phyloP scores from a whole-genome alignment of 2,113 vertebrate species.

The Myiozetetes cayanensis region DNA sequence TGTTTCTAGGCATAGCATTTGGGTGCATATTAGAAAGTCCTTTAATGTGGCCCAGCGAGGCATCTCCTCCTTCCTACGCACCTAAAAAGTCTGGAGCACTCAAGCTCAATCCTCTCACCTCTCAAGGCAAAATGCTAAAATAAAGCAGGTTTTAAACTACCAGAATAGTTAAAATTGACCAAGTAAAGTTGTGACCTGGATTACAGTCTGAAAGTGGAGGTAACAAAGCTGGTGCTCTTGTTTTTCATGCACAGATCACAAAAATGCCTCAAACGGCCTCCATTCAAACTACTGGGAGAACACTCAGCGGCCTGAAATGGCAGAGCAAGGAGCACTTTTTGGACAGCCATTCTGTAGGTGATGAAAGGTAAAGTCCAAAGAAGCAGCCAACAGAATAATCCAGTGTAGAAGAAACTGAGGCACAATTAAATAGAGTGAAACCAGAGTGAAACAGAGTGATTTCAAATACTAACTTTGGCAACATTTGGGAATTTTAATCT shows the following conservation, averaged over 20 bases:
- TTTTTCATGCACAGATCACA: background rate
- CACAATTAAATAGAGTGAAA: background rate
- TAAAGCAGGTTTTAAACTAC: background rate
- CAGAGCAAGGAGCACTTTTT: background rate
- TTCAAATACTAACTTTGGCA: background rate
- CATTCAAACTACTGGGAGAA: background rate
- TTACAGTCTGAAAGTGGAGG: background rate
- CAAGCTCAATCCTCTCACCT: background rate
- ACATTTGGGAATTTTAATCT: background rate
- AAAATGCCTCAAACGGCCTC: background rate
- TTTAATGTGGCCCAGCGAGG: background rate
- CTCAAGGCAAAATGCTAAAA: background rate
- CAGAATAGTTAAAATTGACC: background rate
- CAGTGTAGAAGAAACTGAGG: background rate
- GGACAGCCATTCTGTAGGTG: background rate
- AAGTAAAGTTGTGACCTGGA: background rate
- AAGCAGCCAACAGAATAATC: background rate
- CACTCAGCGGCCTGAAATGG: rapidly evolving
- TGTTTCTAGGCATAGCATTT: background rate
- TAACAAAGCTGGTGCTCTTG: background rate
- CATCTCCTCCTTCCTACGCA: background rate
- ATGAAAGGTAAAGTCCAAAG: background rate
- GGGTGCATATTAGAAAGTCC: background rate
- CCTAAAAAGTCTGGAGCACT: background rate
- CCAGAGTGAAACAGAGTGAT: background rate